Evolutionary conservation across 1,140 invertebrate genomes (phyloP), one percentile per base, ranked within the genome.

Genomic region (Drosophila kepulauana): DNA sequence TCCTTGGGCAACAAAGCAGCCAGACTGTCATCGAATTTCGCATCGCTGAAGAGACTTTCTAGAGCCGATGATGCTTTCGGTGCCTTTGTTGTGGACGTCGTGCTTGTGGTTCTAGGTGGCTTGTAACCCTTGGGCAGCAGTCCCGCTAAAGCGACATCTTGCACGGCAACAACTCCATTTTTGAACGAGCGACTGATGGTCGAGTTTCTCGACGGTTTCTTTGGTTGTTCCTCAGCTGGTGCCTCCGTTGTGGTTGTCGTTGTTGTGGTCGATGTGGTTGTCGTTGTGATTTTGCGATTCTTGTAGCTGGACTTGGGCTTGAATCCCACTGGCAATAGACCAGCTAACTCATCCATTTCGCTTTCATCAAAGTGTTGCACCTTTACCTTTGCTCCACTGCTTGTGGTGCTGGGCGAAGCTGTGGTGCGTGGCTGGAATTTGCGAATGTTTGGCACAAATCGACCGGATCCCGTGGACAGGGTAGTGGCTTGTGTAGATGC

Each of bases 351-450:
- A 58, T 95, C 95, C 89, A 95, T 95, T 92, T 94, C 94, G 1
- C 94, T 93, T 38, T 93, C 94, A 16, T 95, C 95, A 66, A 96
- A 96, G 86, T 96, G 97, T 64, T 95, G 94, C 1, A 96, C 95
- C 25, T 91, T 92, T 3, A 91, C 5, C 25, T 79, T 92, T 8
- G 94, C 93, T 15, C 82, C 76, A 16, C 82, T 87, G 61, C 85
- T 88, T 7, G 81, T 89, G 68, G 96, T 96, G 86, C 96, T 95
- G 4, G 95, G 92, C 1, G 91, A 56, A 3, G 92, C 80, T 1
- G 93, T 92, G 5, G 93, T 93, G 79, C 93, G 93, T 64, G 95
- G 95, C 35, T 94, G 93, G 48, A 94, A 94, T 70, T 94, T 94
- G 5, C 92, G 79, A 16, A 93, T 93, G 63, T 92, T 71, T 0